These are phyloP conservation scores for Hylaeus anthracinus DNA, from an alignment of 1,140 invertebrate genomes.

Conservation along the genomic window DNA sequence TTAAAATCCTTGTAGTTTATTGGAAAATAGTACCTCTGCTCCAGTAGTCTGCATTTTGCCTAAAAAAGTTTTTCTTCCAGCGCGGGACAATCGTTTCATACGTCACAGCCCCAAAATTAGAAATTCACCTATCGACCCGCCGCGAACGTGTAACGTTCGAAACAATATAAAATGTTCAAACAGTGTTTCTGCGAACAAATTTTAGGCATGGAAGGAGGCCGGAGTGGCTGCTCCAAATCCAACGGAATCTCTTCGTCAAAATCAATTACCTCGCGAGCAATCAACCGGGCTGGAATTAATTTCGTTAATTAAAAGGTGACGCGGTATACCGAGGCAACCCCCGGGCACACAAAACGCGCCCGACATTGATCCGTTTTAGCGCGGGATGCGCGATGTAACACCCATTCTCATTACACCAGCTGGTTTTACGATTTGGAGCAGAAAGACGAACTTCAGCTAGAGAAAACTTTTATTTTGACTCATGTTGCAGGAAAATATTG, in stretches of 20 bases:
- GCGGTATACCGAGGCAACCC: background rate
- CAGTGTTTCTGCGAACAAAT: background rate
- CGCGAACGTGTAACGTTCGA: background rate
- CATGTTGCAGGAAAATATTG: too few species aligned
- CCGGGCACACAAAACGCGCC: background rate
- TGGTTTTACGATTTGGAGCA: background rate
- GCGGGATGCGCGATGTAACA: background rate
- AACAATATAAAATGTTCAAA: slow-evolving; percentile 4
- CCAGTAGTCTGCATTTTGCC: too few species aligned
- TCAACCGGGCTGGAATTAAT: slow-evolving; percentile 14
- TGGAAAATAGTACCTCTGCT: too few species aligned
- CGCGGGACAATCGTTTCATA: too few species aligned
- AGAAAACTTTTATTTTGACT: too few species aligned
- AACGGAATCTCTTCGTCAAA: background rate
- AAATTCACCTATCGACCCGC: too few species aligned
- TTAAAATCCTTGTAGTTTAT: too few species aligned
- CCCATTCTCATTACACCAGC: background rate
- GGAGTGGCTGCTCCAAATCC: background rate
- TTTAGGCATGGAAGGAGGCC: background rate
- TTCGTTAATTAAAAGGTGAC: slow-evolving; percentile 30
- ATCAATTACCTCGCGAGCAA: slow-evolving; percentile 17
- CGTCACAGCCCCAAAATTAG: too few species aligned
- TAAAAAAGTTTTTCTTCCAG: too few species aligned
- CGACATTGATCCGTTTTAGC: slow-evolving; percentile 25
- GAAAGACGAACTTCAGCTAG: background rate